Conservation (phyloP, 2,113 vertebrate genomes). For the Camelus dromedarius region DNA sequence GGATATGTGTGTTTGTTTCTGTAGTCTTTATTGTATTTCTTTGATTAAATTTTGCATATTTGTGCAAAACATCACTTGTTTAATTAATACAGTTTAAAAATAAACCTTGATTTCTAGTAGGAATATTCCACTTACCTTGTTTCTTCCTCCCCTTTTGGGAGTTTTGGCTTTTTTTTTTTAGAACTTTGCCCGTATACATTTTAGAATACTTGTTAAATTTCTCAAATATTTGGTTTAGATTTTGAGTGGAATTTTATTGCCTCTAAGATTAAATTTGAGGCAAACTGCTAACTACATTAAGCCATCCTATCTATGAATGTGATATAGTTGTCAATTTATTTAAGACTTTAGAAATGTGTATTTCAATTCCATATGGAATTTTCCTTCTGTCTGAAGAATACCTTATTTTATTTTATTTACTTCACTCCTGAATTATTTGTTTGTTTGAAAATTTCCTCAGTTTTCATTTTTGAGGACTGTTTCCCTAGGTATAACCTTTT, state of each 20-base stretch:
- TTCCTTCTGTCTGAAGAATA: not conserved
- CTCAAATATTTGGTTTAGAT: not conserved
- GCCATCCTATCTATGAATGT: not conserved
- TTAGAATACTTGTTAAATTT: slow-evolving; percentile 21
- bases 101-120: not conserved
- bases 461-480: slow-evolving; percentile 33
- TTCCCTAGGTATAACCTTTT: not conserved
- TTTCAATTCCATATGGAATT: not conserved
- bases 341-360: not conserved
- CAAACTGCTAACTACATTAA: not conserved
- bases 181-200: not conserved
- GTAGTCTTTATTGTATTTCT: not conserved
- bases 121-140: not conserved
- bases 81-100: not conserved
- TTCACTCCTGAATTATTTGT: not conserved
- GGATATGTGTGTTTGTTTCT: not conserved
- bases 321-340: not conserved
- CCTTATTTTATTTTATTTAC: not conserved
- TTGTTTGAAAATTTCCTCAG: not conserved
- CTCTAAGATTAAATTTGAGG: slow-evolving; percentile 25
- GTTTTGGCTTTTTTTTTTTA: not conserved
- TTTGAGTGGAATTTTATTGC: not conserved
- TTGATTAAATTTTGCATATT: not conserved
- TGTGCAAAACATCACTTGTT: not conserved
- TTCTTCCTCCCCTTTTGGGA: not conserved